Evolutionary conservation across 2,113 vertebrate genomes (phyloP), one percentile per base, ranked within the genome.

Genomic region (Thalassarche chlororhynchos): DNA sequence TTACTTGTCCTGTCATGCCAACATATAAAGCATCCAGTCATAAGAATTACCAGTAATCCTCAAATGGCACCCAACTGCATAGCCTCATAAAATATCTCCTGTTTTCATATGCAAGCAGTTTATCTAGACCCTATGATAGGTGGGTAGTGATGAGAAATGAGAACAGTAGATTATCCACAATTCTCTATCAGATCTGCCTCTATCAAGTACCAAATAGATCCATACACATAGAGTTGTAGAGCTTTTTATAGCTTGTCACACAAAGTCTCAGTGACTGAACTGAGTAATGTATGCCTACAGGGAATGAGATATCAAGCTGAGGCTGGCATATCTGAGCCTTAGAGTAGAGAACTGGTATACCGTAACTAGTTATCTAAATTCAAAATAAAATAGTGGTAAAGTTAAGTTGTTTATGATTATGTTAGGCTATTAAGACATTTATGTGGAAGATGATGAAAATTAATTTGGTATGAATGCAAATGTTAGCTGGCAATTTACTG

Each of bases 221-320:
- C 64, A 70, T 31, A 87, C 14, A 70, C 17, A 87, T 5, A n/a
- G 18, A 0, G 0, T 23, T 47, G 32, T 31, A 92, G 64, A 93
- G 69, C 17, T 88, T 95, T 95, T 71, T 84, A 84, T 76, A 91
- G 80, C 86, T 84, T 94, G 92, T 61, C 85, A 93, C 61, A 89
- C 19, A 47, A 78, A 93, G 28, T 68, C 83, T 76, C 88, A 55
- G 68, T 82, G 74, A 92, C 90, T 89, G 80, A 87, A 61, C 52
- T 5, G 5, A 96, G 85, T 93, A 95, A 92, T 87, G 46, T 19
- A 82, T 95, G 82, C 92, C 92, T 65, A 93, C 55, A 84, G 69
- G 72, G 86, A 92, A 95, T 31, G 72, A 93, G 60, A 66, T 68
- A 86, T 51, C 71, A 93, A 84, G 80, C 80, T 90, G 90, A 90